Evolutionary conservation across 2,797 vertebrate species (phyloP), one percentile per base, ranked within the genome.

Genomic region (Tragopan temminckii): DNA sequence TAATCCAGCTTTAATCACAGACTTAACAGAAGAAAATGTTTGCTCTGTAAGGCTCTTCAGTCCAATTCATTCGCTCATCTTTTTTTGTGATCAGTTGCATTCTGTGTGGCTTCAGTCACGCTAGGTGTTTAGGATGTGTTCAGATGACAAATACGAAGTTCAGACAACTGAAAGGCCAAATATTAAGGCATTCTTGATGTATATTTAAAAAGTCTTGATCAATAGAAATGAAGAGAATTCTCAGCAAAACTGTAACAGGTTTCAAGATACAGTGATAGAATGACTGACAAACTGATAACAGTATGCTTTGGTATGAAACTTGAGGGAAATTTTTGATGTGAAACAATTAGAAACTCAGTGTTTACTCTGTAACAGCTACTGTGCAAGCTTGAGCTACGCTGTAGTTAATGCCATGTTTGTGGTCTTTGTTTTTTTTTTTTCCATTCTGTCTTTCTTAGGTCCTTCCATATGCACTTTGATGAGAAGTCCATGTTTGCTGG

Each of bases 401-500:
- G 42, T 79, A 35, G 33, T 45, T 85, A 38, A 63, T 45, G 20
- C 27, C 59, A 85, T 1, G 4, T 17, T 27, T 52, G 50, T 52
- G 50, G 11, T 29, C 6, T 24, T 25, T 14, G 46, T 15, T 29
- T 13, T 8, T 83, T 10, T 48, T 74, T 20, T 61, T 58, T 72
- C 11, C 40, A 2, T 96, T 72, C 97, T 71, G 27, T 83, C 35
- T 93, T 91, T 59, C 46, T 70, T 97, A 99, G 99, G 97, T 96
- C 98, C 6, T 99, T 99, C 89, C 99, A 98, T 9, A 99, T 99
- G 99, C 99, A 99, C 97, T 99, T 99, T 88, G 99, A 99, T 59
- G 99, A 99, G 97, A 99, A 98, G 94, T 99, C 99, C 93, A 99
- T 99, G 99, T 99, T 99, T 94, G 98, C 99, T 14, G 99, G 99